phyloP scores from a whole-genome alignment of 2,888 invertebrate genomes.

The Agrotis puta region DNA sequence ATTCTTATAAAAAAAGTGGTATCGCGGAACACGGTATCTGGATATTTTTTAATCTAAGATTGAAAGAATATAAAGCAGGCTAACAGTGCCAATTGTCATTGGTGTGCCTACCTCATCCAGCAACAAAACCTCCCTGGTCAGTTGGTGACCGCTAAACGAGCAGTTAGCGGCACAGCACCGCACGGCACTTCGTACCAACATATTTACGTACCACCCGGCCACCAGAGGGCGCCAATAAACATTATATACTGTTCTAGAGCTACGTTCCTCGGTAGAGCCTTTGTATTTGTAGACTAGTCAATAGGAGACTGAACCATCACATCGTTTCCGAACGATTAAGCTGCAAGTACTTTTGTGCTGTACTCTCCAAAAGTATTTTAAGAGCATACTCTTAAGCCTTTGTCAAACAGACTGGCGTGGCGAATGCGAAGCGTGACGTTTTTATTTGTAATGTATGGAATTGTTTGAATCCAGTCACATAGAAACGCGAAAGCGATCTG shows the following conservation, averaged over 20 bases:
- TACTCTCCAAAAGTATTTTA: neutral
- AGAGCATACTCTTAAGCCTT: too few species aligned
- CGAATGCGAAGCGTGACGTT: too few species aligned
- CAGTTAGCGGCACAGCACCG: constrained; percentile 61
- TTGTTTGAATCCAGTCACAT: too few species aligned
- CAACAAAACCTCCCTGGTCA: neutral
- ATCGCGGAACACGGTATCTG: too few species aligned
- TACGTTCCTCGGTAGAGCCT: constrained; percentile 4
- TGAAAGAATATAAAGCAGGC: too few species aligned
- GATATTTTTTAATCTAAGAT: too few species aligned
- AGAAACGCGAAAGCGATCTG: too few species aligned
- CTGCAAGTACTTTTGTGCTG: neutral
- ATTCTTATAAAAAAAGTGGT: too few species aligned
- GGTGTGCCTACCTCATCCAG: constrained; percentile 28
- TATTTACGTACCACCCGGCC: constrained; percentile 61
- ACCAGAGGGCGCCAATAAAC: constrained; percentile 55
- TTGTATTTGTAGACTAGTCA: neutral
- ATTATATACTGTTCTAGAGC: constrained; percentile 35
- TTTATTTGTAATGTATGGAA: too few species aligned
- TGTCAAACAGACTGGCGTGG: too few species aligned
- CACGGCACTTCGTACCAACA: constrained; percentile 36
- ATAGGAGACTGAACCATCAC: neutral
- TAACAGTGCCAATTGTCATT: too few species aligned
- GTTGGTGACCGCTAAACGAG: constrained; percentile 59
- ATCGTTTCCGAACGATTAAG: neutral